A percentile compares a stretch with the other conserved stretches of the same genome.
Conservation (phyloP, 2,888 invertebrate species). For the Byasa hedistus region DNA sequence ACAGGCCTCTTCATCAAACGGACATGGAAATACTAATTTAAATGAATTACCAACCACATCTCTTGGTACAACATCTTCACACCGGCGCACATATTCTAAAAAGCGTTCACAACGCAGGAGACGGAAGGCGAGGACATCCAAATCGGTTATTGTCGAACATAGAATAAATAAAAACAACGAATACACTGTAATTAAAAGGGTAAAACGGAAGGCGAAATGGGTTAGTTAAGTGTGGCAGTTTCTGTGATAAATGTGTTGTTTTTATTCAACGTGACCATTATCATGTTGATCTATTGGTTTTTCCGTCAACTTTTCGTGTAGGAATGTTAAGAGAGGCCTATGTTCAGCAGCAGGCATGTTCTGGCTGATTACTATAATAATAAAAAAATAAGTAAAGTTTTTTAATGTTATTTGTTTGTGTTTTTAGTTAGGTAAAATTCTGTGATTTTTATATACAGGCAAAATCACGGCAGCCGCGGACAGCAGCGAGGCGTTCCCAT, state of each 20-base stretch:
- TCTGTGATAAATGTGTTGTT: too few relatives aligned
- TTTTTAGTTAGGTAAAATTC: not conserved
- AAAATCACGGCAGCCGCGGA: slow-evolving; percentile 56
- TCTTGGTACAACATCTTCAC: slow-evolving; percentile 34
- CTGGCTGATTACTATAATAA: too few relatives aligned
- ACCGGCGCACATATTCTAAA: slow-evolving; percentile 32
- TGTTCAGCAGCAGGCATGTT: too few relatives aligned
- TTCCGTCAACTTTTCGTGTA: too few relatives aligned
- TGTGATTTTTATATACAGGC: slow-evolving; percentile 37
- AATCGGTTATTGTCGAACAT: slow-evolving; percentile 84
- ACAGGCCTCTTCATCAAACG: slow-evolving; percentile 54
- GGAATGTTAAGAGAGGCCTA: too few relatives aligned
- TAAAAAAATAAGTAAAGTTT: too few relatives aligned
- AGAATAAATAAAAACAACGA: slow-evolving; percentile 83
- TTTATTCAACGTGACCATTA: too few relatives aligned
- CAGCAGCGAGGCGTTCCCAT: slow-evolving; percentile 64
- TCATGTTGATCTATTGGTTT: too few relatives aligned
- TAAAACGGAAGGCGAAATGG: slow-evolving; percentile 64
- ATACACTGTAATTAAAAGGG: slow-evolving; percentile 78
- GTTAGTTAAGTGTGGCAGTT: slow-evolving; percentile 39
- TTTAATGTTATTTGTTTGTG: too few relatives aligned
- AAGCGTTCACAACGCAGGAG: slow-evolving; percentile 48
- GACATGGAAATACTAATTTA: slow-evolving; percentile 35
- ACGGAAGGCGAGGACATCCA: slow-evolving; percentile 63
- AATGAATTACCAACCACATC: slow-evolving; percentile 43